Evolutionary conservation across 2,113 vertebrate genomes (phyloP), one percentile per base, ranked within the genome.

Genomic region (Copsychus sechellarum): DNA sequence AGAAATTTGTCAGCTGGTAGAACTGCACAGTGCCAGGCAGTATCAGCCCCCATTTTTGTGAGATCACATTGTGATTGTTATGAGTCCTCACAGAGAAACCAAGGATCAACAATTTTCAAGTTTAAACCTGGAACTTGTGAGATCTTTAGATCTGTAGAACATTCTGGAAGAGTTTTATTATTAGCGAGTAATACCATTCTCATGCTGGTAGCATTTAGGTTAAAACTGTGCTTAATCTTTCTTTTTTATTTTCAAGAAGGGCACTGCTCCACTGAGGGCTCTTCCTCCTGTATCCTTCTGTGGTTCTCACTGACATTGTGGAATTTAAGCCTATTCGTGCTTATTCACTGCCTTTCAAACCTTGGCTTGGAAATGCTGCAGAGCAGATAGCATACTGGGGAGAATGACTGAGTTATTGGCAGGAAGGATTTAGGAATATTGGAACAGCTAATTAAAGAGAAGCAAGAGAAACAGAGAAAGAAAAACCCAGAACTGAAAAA

Each of bases 11-110:
- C 24, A 15, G 19, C 73, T 57, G 28, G 25, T 80, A 72, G 38
- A 42, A 65, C 22, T 54, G 22, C 40, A n/a, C 11, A 62, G n/a
- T 42, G 33, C 14, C 62, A 57, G 57, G 18, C 22, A 23, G 11
- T 42, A 65, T 72, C 11, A 64, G 25, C 5, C 9, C 42, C 50
- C 23, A 14, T 57, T 85, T 90, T 58, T 88, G 15, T 54, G 77
- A 70, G 34, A 64, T 9, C 8, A 6, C 17, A 26, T 10, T 0
- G 0, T 2, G 2, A 6, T 23, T 23, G 4, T 34, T 40, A 40
- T 23, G 53, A 67, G 9, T 28, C 8, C n/a, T 91, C 14, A 1
- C 8, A 92, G 31, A 65, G 23, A 77, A 87, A 64, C 5, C 6
- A 71, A 90, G 36, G n/a, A 85, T 5, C 31, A 81, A 14, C 5